Evolutionary conservation across 2,797 vertebrate species (phyloP), one percentile per base, ranked within the genome.

Genomic region (Molossus alvarezi): DNA sequence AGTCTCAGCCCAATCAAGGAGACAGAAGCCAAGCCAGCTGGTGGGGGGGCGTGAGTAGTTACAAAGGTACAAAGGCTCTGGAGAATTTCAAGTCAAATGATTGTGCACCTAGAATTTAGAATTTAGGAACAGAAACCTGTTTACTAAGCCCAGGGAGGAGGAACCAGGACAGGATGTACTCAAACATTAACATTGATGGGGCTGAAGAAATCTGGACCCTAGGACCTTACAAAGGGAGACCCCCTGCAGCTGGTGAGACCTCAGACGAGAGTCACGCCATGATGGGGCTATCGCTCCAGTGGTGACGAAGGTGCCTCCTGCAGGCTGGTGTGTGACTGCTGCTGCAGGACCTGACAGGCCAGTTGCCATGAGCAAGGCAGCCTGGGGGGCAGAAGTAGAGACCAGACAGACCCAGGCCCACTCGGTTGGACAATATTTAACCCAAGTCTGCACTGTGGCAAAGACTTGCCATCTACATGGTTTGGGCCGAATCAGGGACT

Each of bases 391-490:
- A 9, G 57, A 37, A 0, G 12, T 2, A 11, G 69, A 25, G 53
- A 4, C 1, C 0, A 5, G 41, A 9, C 3, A 27, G 41, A 17
- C 2, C 51, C 27, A 1, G 79, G 21, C 4, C 9, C 0, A 33
- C 33, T 51, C 14, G 2, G 11, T 37, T 0, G 3, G 3, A 29
- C 2, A 0, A 0, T 0, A 1, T 5, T 0, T 10, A 76, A 4
- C 9, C 53, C 4, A 0, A 2, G 13, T 33, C 12, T 41, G 23
- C 4, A 1, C 11, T 0, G 0, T 6, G 64, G 15, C 6, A 27
- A 27, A 55, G 7, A 23, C 0, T 14, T 18, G 18, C 0, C 1
- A 13, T 0, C 23, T 1, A 5, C 11, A 0, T 17, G 3, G 25
- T 0, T 9, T 1, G 6, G 25, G 11, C 27, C 37, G 55, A 13